A percentile compares a stretch with the other conserved stretches of the same genome.
These are phyloP conservation scores for Potamarius usumacintae DNA, from an alignment of 2,113 vertebrate genomes.

Conservation along the genomic window DNA sequence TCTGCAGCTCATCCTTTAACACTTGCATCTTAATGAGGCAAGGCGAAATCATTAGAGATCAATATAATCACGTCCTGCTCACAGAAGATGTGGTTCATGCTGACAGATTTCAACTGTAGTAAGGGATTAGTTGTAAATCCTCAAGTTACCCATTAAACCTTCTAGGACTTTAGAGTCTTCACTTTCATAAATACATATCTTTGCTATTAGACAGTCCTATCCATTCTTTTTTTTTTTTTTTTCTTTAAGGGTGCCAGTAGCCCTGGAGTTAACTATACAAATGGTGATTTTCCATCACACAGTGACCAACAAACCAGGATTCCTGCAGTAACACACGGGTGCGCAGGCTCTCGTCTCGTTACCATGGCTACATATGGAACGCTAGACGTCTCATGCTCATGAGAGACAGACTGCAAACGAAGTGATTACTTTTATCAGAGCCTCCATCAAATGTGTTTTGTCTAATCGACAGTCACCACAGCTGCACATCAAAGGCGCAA, in stretches of 20 bases:
- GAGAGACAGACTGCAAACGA: constrained; percentile 50
- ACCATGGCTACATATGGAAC: constrained; percentile 54
- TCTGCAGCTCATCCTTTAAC: constrained; percentile 16
- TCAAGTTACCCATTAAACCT: not conserved
- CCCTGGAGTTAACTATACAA: not conserved
- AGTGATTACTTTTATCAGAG: constrained; percentile 59
- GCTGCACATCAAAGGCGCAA: constrained; percentile 52
- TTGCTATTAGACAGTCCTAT: not conserved
- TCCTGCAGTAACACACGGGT: constrained; percentile 38
- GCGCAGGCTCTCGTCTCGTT: constrained; percentile 47
- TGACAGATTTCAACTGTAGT: not conserved
- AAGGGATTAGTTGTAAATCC: not conserved
- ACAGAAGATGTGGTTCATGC: not conserved
- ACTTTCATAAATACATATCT: not conserved
- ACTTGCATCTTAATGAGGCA: constrained; percentile 22
- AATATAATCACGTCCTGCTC: constrained; percentile 15
- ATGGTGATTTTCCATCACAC: constrained; percentile 7
- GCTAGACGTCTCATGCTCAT: constrained; percentile 36
- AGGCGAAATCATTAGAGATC: constrained; percentile 13
- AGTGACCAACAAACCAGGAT: constrained; percentile 43
- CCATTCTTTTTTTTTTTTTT: not conserved
- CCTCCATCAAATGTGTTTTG: constrained; percentile 57
- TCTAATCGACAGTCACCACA: constrained; percentile 49
- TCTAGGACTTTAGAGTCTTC: not conserved
- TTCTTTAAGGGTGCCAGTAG: not conserved